Conservation (phyloP, 2,113 vertebrate genomes). For the Indri indri region DNA sequence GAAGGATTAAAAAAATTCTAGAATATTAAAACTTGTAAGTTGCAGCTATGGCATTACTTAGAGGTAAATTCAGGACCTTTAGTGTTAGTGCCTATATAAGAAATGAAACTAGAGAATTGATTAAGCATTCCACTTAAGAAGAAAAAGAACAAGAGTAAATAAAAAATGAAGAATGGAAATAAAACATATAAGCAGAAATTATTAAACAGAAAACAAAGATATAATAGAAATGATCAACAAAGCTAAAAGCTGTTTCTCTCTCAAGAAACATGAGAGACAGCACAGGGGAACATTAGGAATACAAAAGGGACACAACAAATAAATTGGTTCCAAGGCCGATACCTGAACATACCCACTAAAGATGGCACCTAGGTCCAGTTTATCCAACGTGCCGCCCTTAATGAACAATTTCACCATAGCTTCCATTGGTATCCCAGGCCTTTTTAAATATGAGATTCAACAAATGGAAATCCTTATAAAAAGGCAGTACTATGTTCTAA, state of each 20-base stretch:
- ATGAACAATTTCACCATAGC: not conserved
- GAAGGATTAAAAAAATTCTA: not conserved
- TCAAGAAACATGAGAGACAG: too few species aligned
- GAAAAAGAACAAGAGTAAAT: not conserved
- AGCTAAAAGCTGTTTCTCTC: not conserved
- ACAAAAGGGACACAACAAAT: fast-evolving
- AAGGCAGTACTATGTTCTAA: not conserved
- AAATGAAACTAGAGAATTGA: not conserved
- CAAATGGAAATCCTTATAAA: not conserved
- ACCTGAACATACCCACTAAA: too few species aligned
- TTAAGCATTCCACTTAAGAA: not conserved
- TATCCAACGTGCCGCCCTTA: fast-evolving
- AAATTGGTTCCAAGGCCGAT: fast-evolving
- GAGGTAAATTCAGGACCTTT: not conserved
- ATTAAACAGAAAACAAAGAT: not conserved
- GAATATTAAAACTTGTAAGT: not conserved
- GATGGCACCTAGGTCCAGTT: fast-evolving
- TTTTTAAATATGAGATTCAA: not conserved
- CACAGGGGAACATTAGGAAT: fast-evolving
- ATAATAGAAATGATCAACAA: not conserved
- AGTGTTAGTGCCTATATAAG: not conserved
- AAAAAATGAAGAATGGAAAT: not conserved
- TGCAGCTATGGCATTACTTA: not conserved
- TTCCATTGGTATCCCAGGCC: not conserved
- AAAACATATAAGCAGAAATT: not conserved